These are phyloP conservation scores for Pocota personata DNA, from an alignment of 2,888 invertebrate species.

Conservation along the genomic window DNA sequence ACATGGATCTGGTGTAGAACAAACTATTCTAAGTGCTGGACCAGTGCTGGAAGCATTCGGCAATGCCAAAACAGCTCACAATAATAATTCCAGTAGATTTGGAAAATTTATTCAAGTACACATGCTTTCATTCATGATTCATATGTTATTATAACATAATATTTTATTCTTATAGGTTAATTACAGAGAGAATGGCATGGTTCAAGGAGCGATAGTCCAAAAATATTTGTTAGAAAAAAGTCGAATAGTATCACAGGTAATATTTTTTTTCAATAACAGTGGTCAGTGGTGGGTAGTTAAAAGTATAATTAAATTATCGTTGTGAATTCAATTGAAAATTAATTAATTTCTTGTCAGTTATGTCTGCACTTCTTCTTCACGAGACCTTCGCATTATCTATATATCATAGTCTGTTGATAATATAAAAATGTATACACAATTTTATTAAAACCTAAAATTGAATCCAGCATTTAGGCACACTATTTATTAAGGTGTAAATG, in stretches of 20 bases:
- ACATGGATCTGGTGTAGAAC: conserved; percentile 97
- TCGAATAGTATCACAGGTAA: conserved; percentile 91
- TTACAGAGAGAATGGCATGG: conserved; percentile 99
- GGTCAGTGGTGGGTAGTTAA: too few species aligned
- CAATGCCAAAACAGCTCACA: conserved; percentile 99
- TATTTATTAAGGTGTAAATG: too few species aligned
- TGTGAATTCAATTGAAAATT: too few species aligned
- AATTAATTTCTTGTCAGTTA: too few species aligned
- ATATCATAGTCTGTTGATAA: too few species aligned
- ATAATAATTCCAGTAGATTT: conserved; percentile 98
- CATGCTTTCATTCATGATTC: background rate
- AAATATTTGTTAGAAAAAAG: conserved; percentile 98
- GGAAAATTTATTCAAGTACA: conserved; percentile 95
- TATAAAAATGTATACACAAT: too few species aligned
- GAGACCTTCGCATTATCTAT: too few species aligned
- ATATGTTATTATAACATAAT: background rate
- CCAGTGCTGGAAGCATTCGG: conserved; percentile 98
- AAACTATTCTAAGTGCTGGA: conserved; percentile 97
- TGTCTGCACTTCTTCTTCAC: too few species aligned
- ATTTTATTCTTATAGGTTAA: conserved; percentile 85
- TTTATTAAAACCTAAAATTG: too few species aligned
- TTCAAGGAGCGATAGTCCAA: conserved; percentile 98
- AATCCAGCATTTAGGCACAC: too few species aligned
- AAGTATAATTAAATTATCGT: too few species aligned
- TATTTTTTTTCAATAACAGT: too few species aligned